Evolutionary conservation across 2,113 vertebrate genomes (phyloP).

Genomic region (Triplophysa siluroides): DNA sequence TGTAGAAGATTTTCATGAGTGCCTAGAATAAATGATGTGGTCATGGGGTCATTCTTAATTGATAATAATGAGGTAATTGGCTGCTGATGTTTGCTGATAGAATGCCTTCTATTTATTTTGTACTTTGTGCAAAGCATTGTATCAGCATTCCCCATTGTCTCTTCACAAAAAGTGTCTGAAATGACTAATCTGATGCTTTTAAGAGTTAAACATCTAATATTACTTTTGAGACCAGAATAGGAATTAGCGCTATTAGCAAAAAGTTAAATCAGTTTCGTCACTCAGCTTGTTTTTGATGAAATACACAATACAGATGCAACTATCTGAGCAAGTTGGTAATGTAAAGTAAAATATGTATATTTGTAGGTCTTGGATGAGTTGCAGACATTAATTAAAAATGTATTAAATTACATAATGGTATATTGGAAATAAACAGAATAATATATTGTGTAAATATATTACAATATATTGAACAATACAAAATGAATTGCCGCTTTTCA

Average conservation of each 20-base stretch:
- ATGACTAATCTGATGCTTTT: too few relatives aligned
- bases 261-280: background rate
- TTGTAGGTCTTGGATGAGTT: slow-evolving; percentile 1
- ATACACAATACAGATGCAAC: background rate
- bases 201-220: too few relatives aligned
- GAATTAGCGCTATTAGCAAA: too few relatives aligned
- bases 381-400: background rate
- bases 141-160: background rate
- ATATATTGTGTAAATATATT: too few relatives aligned
- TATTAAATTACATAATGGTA: too few relatives aligned
- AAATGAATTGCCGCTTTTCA: too few relatives aligned
- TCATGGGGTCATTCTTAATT: too few relatives aligned
- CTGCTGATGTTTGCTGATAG: too few relatives aligned
- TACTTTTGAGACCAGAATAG: background rate
- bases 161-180: too few relatives aligned
- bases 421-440: too few relatives aligned
- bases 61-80: too few relatives aligned
- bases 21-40: background rate
- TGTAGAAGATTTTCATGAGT: background rate
- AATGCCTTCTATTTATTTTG: background rate
- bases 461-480: too few relatives aligned
- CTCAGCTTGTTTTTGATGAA: background rate
- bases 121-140: background rate
- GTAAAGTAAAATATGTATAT: background rate
- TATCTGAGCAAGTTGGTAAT: background rate